Evolutionary conservation across 1,140 invertebrate genomes (phyloP).

Genomic region (Calliopsis andreniformis): DNA sequence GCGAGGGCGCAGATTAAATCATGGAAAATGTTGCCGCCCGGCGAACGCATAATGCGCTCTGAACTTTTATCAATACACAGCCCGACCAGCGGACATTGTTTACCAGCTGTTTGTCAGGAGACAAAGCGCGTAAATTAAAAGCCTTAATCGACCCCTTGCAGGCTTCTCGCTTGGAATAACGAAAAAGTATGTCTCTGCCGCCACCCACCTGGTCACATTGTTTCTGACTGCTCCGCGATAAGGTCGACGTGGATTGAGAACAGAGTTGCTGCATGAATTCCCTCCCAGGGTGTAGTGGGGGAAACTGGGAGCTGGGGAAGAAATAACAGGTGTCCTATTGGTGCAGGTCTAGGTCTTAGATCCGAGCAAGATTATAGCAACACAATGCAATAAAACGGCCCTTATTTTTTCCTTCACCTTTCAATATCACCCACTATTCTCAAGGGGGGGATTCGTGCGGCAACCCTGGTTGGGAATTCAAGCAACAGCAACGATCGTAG

Average conservation of each 20-base stretch:
- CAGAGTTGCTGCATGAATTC: no score
- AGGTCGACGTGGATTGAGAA: background rate
- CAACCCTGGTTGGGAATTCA: no score
- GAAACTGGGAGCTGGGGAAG: no score
- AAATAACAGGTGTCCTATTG: no score
- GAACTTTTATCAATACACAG: slow-evolving; percentile 42
- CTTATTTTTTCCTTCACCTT: no score
- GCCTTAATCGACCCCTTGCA: slow-evolving; percentile 25
- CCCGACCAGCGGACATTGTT: slow-evolving; percentile 15
- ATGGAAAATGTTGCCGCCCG: background rate
- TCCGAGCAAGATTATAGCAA: no score
- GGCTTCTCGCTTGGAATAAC: background rate
- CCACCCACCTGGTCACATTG: background rate
- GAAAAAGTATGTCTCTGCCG: background rate
- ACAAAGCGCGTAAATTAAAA: slow-evolving; percentile 41
- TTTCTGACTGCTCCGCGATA: slow-evolving; percentile 13
- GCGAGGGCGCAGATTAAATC: background rate
- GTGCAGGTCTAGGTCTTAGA: no score
- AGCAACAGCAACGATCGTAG: no score
- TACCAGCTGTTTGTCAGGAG: slow-evolving; percentile 22
- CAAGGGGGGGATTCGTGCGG: no score
- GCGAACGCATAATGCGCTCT: background rate
- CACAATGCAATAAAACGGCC: no score
- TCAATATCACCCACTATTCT: no score
- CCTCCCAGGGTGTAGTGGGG: no score